Base-by-base conservation (phyloP, 1,140 invertebrate species). In the Cotesia glomerata region DNA sequence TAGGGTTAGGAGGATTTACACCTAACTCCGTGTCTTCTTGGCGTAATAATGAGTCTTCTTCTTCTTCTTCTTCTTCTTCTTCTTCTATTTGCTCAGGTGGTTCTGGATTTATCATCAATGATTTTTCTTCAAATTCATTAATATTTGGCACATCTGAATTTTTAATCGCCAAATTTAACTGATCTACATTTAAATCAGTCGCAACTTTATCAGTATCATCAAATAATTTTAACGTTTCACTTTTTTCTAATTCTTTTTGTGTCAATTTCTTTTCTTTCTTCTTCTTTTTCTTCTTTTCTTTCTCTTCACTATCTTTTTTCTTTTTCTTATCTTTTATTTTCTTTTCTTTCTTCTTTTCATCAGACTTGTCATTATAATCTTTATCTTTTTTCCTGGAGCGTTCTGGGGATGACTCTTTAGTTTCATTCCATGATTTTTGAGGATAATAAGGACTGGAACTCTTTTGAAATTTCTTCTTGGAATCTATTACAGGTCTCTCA, bases 251-350 rank as follows among this genome's bases (percentile, higher is more conserved):
- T 76, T 87, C 84, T 72, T 88, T 88, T 49, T 83, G 82, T 67
- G 63, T 75, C 16, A 79, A 78, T 70, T 86, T 83, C 69, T 87
- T 87, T 36, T 89, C 87, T 61, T 87, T 87, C 5, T 87, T 84
- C 80, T 82, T 85, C 77, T 89, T 88, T 77, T 87, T 88, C 80
- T 88, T 87, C 79, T 86, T 88, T 76, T 89, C 84, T 54, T 88
- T 85, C n/a, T 89, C 87, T 54, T 80, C 80, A 11, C 79, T 80
- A 39, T 88, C 84, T 54, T 87, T 88, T 49, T 90, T 88, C 75
- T 86, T 85, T 67, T 88, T 88, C 75, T 89, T 87, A 74, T 88
- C 88, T 74, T 88, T 91, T 51, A 88, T 89, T 69, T 85, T 89
- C 77, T 87, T 88, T 45, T 86, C 87, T 62, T 88, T 89, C 70